Conservation (phyloP, 2,113 vertebrate species). For the Calyptomena viridis region DNA sequence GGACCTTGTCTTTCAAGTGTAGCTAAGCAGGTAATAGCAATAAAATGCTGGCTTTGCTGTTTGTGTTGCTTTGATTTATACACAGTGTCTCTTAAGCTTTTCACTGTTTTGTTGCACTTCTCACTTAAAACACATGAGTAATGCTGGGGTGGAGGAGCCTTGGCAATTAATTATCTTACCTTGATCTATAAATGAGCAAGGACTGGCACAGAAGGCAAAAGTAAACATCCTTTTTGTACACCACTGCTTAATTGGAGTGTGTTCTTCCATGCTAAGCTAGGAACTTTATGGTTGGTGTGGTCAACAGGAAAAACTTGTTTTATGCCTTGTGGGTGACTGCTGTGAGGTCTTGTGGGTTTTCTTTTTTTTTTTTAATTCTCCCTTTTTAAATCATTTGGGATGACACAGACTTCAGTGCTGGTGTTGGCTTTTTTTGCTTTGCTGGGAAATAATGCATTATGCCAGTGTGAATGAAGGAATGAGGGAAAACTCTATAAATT, state of each 20-base stretch:
- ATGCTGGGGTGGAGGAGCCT: neutral
- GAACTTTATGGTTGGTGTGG: constrained; percentile 5
- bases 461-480: neutral
- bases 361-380: fast-evolving
- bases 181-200: neutral
- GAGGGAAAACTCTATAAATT: neutral
- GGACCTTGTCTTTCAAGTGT: neutral
- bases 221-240: constrained; percentile 21
- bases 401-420: neutral
- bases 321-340: neutral
- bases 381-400: neutral
- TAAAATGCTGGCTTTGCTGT: neutral
- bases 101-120: neutral
- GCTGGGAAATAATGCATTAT: neutral
- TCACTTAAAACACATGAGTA: constrained; percentile 6
- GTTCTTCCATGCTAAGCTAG: neutral
- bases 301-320: constrained; percentile 52
- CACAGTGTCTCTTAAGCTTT: neutral
- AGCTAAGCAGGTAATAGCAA: neutral
- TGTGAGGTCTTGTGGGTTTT: neutral
- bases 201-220: neutral
- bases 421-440: neutral
- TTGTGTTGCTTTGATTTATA: neutral
- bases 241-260: neutral
- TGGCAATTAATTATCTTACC: neutral